These are phyloP conservation scores for Drosophila neonasuta DNA, from an alignment of 2,888 invertebrate species.

Conservation along the genomic window DNA sequence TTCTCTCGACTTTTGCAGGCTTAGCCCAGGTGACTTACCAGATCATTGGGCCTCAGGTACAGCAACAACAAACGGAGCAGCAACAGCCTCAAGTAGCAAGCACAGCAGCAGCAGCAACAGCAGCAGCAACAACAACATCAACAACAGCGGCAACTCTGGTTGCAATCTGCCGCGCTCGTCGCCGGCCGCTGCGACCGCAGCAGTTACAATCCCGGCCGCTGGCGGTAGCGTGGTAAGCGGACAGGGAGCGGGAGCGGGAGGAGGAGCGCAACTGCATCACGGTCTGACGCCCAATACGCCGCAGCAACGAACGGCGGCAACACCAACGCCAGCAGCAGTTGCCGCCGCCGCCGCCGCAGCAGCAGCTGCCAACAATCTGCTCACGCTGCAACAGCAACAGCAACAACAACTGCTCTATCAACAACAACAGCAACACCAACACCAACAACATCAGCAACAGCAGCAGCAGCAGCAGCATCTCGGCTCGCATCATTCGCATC, in stretches of 20 bases:
- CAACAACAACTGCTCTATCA: slow-evolving; percentile 46
- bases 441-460: slow-evolving; percentile 38
- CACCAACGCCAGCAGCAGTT: slow-evolving; percentile 33
- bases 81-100: slow-evolving; percentile 42
- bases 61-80: slow-evolving; percentile 60
- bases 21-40: slow-evolving; percentile 94
- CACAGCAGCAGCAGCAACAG: slow-evolving; percentile 38
- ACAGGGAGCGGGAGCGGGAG: slow-evolving; percentile 31
- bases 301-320: slow-evolving; percentile 68
- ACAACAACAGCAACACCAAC: slow-evolving; percentile 45
- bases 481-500: slow-evolving; percentile 59
- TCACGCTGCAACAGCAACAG: slow-evolving; percentile 46
- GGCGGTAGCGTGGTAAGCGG: slow-evolving; percentile 64
- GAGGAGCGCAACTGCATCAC: slow-evolving; percentile 56
- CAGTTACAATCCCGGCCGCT: slow-evolving; percentile 78
- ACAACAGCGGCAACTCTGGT: slow-evolving; percentile 59
- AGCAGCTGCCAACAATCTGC: slow-evolving; percentile 50
- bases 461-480: slow-evolving; percentile 50
- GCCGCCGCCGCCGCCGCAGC: slow-evolving; percentile 41
- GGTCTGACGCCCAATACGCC: slow-evolving; percentile 73
- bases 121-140: slow-evolving; percentile 42
- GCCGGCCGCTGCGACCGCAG: slow-evolving; percentile 81
- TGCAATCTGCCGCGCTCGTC: slow-evolving; percentile 84
- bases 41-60: slow-evolving; percentile 81
- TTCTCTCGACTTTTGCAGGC: slow-evolving; percentile 85